Evolutionary conservation across 2,113 vertebrate genomes (phyloP).

Genomic region (Orycteropus afer): DNA sequence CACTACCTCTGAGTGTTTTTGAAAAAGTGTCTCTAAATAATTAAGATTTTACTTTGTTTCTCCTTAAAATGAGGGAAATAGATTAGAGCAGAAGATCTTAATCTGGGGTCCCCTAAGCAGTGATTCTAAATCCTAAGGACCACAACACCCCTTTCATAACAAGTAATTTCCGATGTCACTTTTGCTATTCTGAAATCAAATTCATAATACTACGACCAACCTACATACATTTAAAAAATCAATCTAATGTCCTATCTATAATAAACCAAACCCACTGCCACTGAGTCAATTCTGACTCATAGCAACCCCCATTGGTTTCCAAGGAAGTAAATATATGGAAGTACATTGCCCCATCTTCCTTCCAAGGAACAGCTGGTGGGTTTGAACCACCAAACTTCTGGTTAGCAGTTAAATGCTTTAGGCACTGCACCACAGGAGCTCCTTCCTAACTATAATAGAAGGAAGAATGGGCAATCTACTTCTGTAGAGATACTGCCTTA

Average conservation of each 20-base stretch:
- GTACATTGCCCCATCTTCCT: too few species aligned
- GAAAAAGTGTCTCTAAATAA: neutral
- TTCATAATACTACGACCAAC: neutral
- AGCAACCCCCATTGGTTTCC: too few species aligned
- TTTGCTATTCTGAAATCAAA: conserved; percentile 29
- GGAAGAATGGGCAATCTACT: too few species aligned
- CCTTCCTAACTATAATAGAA: too few species aligned
- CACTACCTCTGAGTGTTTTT: neutral
- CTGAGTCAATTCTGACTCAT: too few species aligned
- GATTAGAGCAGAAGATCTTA: neutral
- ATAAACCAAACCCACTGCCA: neutral
- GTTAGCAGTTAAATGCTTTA: too few species aligned
- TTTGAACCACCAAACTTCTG: too few species aligned
- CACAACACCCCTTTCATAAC: neutral
- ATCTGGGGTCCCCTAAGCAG: neutral
- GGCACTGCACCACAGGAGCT: too few species aligned
- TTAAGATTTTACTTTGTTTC: neutral
- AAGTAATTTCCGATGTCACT: neutral
- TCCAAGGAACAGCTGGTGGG: too few species aligned
- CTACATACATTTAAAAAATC: neutral
- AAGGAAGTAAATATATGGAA: too few species aligned
- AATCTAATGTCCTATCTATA: neutral
- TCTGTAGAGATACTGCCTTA: too few species aligned
- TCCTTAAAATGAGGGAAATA: neutral
- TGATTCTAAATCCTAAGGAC: neutral